Base-by-base conservation (phyloP, 2,113 vertebrate species). In the Chionodraco myersi region DNA sequence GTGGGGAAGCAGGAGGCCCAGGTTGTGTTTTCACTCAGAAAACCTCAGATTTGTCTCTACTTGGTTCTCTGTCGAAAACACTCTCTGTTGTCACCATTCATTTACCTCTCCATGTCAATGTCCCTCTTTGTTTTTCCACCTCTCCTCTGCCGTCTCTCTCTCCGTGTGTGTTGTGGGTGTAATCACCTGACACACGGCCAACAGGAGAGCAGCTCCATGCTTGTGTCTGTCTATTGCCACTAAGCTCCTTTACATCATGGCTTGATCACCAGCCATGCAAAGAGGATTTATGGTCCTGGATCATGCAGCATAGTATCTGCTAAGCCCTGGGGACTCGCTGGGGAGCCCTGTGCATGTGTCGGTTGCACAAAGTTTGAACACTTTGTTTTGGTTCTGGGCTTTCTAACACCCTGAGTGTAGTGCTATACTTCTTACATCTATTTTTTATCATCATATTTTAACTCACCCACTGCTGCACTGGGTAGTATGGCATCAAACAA, bases 231-330 rank as follows among this genome's bases (percentile, higher is more conserved):
- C 89, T 88, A 54, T 86, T 78, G 79, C 83, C 75, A 51, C 83
- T 94, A 95, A 95, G 92, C 93, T 93, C 85, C 87, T 93, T 92
- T 94, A 92, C 93, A 90, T 92, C 93, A 90, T n/a, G 88, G 79
- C 86, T 88, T 91, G 91, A 91, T 90, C 89, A 85, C 83, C 77
- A 72, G 85, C 89, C 86, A 90, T 80, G 91, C 88, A 94, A 95
- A 94, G 92, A 94, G 94, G 94, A 94, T 94, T 95, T 94, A 88
- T 91, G 84, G 79, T 86, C 85, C 80, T 82, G 85, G 45, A 89
- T 81, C 82, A 88, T 53, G 57, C 79, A 90, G 81, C 89, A 89
- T 84, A 63, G 82, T 89, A 86, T 79, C 84, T 78, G 82, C 89
- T 85, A 87, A 93, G 74, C 76, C 77, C 79, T 59, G 74, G 84